phyloP scores from a whole-genome alignment of 1,140 invertebrate species.

The Drosophila bipectinata region DNA sequence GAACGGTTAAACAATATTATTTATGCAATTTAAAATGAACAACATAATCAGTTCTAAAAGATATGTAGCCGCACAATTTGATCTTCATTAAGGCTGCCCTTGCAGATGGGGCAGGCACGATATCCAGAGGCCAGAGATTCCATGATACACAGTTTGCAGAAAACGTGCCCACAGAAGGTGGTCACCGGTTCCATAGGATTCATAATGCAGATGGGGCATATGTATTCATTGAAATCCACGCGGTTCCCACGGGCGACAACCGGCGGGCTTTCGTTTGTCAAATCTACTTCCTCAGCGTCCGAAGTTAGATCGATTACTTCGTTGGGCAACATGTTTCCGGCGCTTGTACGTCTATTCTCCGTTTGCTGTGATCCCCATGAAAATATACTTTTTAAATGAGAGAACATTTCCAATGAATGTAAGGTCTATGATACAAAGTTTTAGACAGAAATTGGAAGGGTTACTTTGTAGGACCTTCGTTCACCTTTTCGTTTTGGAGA shows the following conservation, averaged over 20 bases:
- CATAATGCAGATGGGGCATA: constrained; percentile 10
- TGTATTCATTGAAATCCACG: background rate
- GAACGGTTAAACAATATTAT: background rate
- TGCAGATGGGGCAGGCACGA: background rate
- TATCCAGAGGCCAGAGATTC: background rate
- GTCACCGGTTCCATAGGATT: background rate
- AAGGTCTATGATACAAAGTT: background rate
- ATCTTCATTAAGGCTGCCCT: background rate
- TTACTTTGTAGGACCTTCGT: background rate
- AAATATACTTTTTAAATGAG: background rate
- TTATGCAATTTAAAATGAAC: background rate
- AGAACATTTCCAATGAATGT: background rate
- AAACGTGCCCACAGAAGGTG: constrained; percentile 13
- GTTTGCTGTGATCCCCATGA: background rate
- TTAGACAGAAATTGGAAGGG: background rate
- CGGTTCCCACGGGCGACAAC: background rate
- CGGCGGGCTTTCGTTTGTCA: background rate
- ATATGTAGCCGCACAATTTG: background rate
- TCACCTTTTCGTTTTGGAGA: background rate
- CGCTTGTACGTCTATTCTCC: background rate
- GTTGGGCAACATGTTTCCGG: background rate
- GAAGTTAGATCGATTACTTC: constrained; percentile 1
- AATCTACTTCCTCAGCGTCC: no score
- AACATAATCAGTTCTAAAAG: background rate
- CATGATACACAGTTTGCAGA: background rate